These are phyloP conservation scores for Himalopsyche anomala DNA, from an alignment of 2,888 invertebrate species.

Conservation along the genomic window DNA sequence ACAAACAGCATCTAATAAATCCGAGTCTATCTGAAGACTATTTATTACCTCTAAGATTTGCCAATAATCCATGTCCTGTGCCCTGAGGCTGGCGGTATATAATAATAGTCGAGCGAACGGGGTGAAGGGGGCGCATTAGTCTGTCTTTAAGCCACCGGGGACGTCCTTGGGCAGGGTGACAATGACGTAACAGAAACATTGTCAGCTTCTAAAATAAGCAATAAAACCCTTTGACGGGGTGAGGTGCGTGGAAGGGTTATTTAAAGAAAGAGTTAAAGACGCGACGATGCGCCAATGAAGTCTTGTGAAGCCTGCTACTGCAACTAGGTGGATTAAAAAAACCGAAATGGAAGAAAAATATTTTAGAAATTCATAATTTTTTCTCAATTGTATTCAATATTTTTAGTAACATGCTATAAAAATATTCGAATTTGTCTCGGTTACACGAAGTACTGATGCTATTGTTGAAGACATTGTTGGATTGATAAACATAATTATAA, in stretches of 20 bases:
- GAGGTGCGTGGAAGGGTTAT: background rate
- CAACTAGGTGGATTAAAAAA: background rate
- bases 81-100: background rate
- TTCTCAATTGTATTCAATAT: too few species aligned
- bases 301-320: background rate
- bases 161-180: slow-evolving; percentile 45
- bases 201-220: slow-evolving; percentile 58
- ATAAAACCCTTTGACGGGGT: slow-evolving; percentile 56
- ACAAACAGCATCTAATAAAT: slow-evolving; percentile 14
- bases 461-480: too few species aligned
- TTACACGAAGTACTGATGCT: too few species aligned
- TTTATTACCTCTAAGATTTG: slow-evolving; percentile 28
- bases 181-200: slow-evolving; percentile 55
- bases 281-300: background rate
- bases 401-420: too few species aligned
- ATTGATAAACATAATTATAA: too few species aligned
- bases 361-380: too few species aligned
- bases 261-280: slow-evolving; percentile 23
- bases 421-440: too few species aligned
- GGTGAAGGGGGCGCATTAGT: slow-evolving; percentile 11
- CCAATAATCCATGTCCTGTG: slow-evolving; percentile 31
- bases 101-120: slow-evolving; percentile 1
- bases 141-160: slow-evolving; percentile 33
- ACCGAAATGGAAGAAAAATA: too few species aligned
- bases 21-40: slow-evolving; percentile 35